Evolutionary conservation across 2,113 vertebrate genomes (phyloP).

Genomic region (Salminus brasiliensis): DNA sequence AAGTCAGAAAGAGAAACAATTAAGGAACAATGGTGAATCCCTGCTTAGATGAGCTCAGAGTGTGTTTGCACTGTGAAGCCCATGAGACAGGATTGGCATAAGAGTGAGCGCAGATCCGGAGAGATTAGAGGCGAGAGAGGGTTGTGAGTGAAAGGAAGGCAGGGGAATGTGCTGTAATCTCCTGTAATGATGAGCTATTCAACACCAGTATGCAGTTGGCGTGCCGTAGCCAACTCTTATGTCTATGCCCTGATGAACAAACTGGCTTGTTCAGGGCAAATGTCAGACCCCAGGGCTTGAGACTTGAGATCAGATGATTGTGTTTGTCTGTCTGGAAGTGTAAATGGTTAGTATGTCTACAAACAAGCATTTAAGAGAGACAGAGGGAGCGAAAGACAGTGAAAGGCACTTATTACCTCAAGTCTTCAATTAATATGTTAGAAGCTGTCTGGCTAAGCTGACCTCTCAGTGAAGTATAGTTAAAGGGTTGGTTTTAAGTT

Average conservation of each 20-base stretch:
- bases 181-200: constrained; percentile 58
- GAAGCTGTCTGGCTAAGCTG: not conserved
- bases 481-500: too few species aligned
- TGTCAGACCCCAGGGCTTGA: constrained; percentile 8
- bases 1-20: constrained; percentile 34
- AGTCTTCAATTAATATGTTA: not conserved
- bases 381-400: not conserved
- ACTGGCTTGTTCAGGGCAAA: constrained; percentile 30
- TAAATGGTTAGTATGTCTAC: not conserved
- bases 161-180: constrained; percentile 48
- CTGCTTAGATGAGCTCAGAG: constrained; percentile 20
- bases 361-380: not conserved
- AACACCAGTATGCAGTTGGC: constrained; percentile 49
- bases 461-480: not conserved
- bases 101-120: constrained; percentile 31
- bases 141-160: constrained; percentile 36
- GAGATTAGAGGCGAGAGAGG: constrained; percentile 32
- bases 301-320: not conserved
- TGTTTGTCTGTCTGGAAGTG: not conserved
- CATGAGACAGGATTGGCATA: constrained; percentile 44
- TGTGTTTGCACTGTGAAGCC: constrained; percentile 34
- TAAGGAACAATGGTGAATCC: constrained; percentile 28
- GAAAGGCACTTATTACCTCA: not conserved
- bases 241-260: constrained; percentile 10
- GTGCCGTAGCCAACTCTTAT: constrained; percentile 36